Base-by-base conservation (phyloP, 2,113 vertebrate genomes). In the Poecilia latipinna region DNA sequence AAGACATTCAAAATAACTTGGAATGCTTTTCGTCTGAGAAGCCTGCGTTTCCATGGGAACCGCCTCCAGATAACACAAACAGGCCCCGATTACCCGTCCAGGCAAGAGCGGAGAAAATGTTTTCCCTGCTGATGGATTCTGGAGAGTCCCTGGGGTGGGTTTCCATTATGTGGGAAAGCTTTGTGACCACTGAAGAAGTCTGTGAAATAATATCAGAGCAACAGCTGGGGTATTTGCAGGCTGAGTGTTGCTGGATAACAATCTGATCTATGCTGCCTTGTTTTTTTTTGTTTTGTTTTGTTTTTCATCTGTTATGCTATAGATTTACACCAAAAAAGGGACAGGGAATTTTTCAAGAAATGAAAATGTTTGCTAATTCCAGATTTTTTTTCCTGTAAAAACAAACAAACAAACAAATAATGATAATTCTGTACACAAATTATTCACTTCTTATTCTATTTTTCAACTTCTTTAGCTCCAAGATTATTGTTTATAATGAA, bases 41-140 rank as follows among this genome's bases (percentile, higher is more conserved):
- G 90, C 65, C 35, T 2, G 1, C 0, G 61, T 93, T 65, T 82
- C 94, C 89, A 72, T 92, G 91, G 89, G 60, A 89, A 94, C 93
- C 44, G 62, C 48, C 79, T 83, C 81, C 35, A 24, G 78, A 89
- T 83, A 92, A 95, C 89, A 94, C 77, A 94, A 93, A 93, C 90
- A 94, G 82, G 82, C 83, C 80, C 32, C 32, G 61, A 78, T 87
- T 90, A 51, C 12, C 79, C 89, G 74, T 79, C 77, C 88, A 85
- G 90, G 77, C 90, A 74, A 82, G 85, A 22, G 35, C 65, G 70
- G 84, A 87, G 77, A 84, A 88, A 92, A 86, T 85, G 88, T 93
- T 94, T 94, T 93, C 91, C 90, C 92, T 88, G 83, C 87, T 72
- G 91, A 90, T 78, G 44, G 79, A 66, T 74, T 85, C 80, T 75